Evolutionary conservation across 2,888 invertebrate genomes (phyloP).

Genomic region (Microdon myrmicae): DNA sequence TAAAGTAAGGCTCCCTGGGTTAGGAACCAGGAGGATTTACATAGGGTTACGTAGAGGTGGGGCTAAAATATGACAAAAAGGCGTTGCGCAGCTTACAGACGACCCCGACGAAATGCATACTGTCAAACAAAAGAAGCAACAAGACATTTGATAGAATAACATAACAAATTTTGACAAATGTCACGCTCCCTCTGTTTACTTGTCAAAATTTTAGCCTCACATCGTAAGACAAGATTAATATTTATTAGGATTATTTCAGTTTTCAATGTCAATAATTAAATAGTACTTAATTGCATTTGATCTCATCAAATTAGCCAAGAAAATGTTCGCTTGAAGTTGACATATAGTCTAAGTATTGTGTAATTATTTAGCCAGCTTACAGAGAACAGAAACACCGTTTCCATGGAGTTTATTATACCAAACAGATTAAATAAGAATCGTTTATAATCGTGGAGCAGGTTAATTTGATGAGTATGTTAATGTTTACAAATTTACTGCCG

Average conservation of each 20-base stretch:
- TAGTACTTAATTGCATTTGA: constrained; percentile 1
- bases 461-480: constrained; percentile 17
- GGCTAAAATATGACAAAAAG: too few relatives aligned
- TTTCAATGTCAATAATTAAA: constrained; percentile 7
- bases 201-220: constrained; percentile 18
- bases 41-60: too few relatives aligned
- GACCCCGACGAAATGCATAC: too few relatives aligned
- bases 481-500: constrained; percentile 56
- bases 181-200: constrained; percentile 32
- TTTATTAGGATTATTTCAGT: constrained; percentile 7
- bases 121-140: too few relatives aligned
- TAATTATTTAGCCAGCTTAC: constrained; percentile 16
- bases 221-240: constrained; percentile 8
- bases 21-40: too few relatives aligned
- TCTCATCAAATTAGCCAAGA: background rate
- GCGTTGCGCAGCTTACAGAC: too few relatives aligned
- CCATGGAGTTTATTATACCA: constrained; percentile 49
- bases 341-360: too few relatives aligned
- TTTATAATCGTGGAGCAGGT: too few relatives aligned
- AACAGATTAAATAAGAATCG: constrained; percentile 39
- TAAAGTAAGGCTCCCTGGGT: too few relatives aligned
- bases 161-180: too few relatives aligned
- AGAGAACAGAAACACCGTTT: constrained; percentile 24
- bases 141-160: too few relatives aligned
- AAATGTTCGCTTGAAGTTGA: constrained; percentile 14